Base-by-base conservation (phyloP, 2,888 invertebrate species). In the Sinohyriopsis cumingii region DNA sequence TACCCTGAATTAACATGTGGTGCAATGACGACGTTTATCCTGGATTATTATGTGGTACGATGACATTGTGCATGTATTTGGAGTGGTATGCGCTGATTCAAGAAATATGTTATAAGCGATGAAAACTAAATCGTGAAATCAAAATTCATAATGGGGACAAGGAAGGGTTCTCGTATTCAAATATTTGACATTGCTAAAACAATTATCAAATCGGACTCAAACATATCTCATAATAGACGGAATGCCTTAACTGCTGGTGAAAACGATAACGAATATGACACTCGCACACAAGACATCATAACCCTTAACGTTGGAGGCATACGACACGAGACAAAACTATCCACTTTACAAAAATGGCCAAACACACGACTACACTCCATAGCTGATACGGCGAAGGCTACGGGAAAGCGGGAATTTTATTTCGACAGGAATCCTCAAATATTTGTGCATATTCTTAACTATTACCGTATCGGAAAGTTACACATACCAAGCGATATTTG, bases 371-470 rank as follows among this genome's bases (percentile, higher is more conserved):
- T 83, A 0, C 72, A 75, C 28, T 67, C 78, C 15, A 71, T 83
- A 4, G 82, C 75, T 1, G 79, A 82, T 56, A 71, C 74, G 22
- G 79, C 80, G 3, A 77, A 76, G 64, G 68, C 77, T n/a, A 74
- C 73, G 24, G 81, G 81, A 1, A 76, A 73, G 33, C 72, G 70
- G n/a, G 82, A 83, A 62, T 83, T 79, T 61, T 83, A 71, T 63
- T 82, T 83, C 64, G 82, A 83, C 68, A 63, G 82, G 54, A 78
- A 83, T 59, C 80, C 82, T 5, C 76, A 78, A 56, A 77, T 83
- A 55, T 83, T 83, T 59, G 79, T 77, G 19, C 80, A 75, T 45
- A 80, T 83, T 69, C 67, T 83, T 59, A 83, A 82, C 64, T 82
- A 79, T 62, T 81, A 82, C 61, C 71, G 82, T 12, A 72, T 76